Evolutionary conservation across 2,113 vertebrate species (phyloP), one percentile per base, ranked within the genome.

Genomic region (Pseudopodoces humilis): DNA sequence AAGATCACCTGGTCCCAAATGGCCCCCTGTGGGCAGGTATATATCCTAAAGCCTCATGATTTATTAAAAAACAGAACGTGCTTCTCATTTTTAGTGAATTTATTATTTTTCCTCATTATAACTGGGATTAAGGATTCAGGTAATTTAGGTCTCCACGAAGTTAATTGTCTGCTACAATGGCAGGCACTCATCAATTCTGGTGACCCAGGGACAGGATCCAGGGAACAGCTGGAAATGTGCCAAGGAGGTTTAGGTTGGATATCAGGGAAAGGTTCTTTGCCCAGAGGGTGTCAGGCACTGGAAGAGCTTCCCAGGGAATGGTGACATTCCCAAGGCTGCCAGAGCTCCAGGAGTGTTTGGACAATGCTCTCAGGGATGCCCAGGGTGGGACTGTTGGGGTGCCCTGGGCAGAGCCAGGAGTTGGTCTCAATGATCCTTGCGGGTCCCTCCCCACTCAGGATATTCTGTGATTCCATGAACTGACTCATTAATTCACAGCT

Each of bases 381-480:
- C 30, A 55, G 24, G 14, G n/a, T 47, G 46, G 47, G 53, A 31
- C 27, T 60, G 7, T 25, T 60, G n/a, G 11, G 14, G 9, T 75
- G n/a, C 47, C 23, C 35, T 39, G 28, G 3, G 16, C 24, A 68
- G 46, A 8, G 30, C 1, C 5, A 15, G 30, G 39, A 24, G 23
- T 0, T 21, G 16, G 23, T 60, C 14, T 75, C 2, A 0, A 3
- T 3, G 8, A 39, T 52, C 33, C 44, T 52, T 17, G 28, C n/a
- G 52, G 2, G 3, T 59, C 13, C 23, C 10, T 76, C 15, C n/a
- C 55, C 53, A 2, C 12, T 31, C 62, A 62, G 63, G 70, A 62
- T 12, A 69, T 62, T 67, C 60, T 17, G 28, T 21, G 37, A 59
- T 59, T 69, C 56, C 72, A 47, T 49, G 56, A 47, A 11, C 2